A percentile compares a stretch with the other conserved stretches of the same genome.
Conservation (phyloP, 2,888 invertebrate genomes). For the Sesia bembeciformis region DNA sequence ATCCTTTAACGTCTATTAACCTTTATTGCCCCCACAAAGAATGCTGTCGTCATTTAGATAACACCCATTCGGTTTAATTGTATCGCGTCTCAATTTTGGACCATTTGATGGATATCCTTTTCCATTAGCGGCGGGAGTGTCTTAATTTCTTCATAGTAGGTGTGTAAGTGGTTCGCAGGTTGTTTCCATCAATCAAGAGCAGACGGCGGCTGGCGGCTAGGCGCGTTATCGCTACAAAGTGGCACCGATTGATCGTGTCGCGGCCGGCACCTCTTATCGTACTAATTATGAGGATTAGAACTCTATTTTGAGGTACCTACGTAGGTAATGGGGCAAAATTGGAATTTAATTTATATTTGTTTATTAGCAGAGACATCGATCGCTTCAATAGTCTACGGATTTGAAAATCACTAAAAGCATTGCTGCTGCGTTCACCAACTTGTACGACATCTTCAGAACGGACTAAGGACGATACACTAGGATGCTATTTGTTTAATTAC, state of each 20-base stretch:
- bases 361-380: too few species aligned
- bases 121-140: constrained; percentile 53
- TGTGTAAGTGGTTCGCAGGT: constrained; percentile 47
- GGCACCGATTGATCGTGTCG: constrained; percentile 56
- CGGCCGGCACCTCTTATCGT: constrained; percentile 48
- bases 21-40: constrained; percentile 20
- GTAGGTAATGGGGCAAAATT: not conserved
- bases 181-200: constrained; percentile 50
- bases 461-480: too few species aligned
- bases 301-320: constrained; percentile 5
- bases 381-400: too few species aligned
- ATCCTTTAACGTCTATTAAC: too few species aligned
- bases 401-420: too few species aligned
- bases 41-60: constrained; percentile 42
- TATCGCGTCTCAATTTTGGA: constrained; percentile 1
- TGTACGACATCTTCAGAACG: too few species aligned
- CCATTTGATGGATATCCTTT: constrained; percentile 54
- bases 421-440: too few species aligned
- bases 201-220: constrained; percentile 24
- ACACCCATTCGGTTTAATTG: constrained; percentile 10
- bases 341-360: too few species aligned
- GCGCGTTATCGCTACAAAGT: constrained; percentile 47
- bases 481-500: too few species aligned
- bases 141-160: constrained; percentile 51
- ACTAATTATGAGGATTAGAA: constrained; percentile 29